Base-by-base conservation (phyloP, 2,113 vertebrate genomes). In the Xenus cinereus region DNA sequence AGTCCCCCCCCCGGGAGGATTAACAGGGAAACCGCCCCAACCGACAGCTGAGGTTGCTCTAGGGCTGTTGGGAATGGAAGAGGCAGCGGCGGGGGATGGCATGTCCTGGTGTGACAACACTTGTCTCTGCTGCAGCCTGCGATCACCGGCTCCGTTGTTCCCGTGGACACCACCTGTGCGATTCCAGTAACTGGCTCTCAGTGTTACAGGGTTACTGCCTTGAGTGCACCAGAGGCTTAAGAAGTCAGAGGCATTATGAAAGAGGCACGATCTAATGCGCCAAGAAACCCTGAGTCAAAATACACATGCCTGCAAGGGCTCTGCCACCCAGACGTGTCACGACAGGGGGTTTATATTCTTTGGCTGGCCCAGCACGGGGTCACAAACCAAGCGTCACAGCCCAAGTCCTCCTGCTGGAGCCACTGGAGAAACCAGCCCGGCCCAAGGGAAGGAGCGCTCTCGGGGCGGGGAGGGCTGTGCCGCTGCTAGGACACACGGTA, bases 401-500 rank as follows among this genome's bases (percentile, higher is more conserved):
- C 32, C 3, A 0, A 8, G 15, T 0, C 26, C 22, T 66, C 62
- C 68, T 21, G 48, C 46, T 0, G 6, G 27, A 59, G 64, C 63
- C 4, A 1, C 63, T 4, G 26, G 16, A 27, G 72, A 27, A 91
- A 59, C 63, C 84, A 60, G 77, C 74, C 51, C 0, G 2, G 74
- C 94, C 93, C 73, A 1, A 3, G 91, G 87, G 91, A 95, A 16
- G 12, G 2, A 51, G 60, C 1, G 16, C 82, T 92, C 35, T 39
- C 15, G 4, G 75, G 93, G 90, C 0, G 7, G 80, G 84, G 82
- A 66, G 56, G 32, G 83, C 93, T 20, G 77, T 28, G 79, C 86
- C 0, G 96, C 96, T 96, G 96, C 96, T 95, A 97, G 72, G 97
- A 94, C 84, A 93, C 90, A 0, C 7, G 1, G 22, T 21, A 97